Conservation (phyloP, 2,888 invertebrate species). For the Plagiodera versicolora region DNA sequence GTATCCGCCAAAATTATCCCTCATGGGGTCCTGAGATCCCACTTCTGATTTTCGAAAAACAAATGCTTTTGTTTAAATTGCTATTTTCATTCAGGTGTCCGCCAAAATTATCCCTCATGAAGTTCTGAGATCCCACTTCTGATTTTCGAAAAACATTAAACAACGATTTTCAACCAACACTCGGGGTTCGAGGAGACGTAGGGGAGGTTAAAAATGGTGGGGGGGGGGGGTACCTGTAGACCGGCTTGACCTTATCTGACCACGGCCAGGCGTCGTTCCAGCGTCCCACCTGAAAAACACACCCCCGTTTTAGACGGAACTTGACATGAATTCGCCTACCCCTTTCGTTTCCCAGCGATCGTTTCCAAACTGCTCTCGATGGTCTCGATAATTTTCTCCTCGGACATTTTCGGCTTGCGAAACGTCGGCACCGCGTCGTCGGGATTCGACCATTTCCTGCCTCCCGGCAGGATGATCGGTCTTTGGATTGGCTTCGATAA, state of each 20-base stretch:
- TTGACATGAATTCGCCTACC: slow-evolving; percentile 61
- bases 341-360: slow-evolving; percentile 79
- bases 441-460: slow-evolving; percentile 77
- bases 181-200: not conserved
- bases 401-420: slow-evolving; percentile 66
- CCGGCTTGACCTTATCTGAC: slow-evolving; percentile 59
- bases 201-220: not conserved
- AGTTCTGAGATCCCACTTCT: too few species aligned
- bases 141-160: too few species aligned
- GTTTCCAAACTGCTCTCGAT: slow-evolving; percentile 84
- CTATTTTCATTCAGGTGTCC: too few species aligned
- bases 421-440: slow-evolving; percentile 65
- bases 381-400: slow-evolving; percentile 84
- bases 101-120: too few species aligned
- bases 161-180: too few species aligned
- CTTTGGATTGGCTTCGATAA: slow-evolving; percentile 41
- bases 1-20: too few species aligned
- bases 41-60: too few species aligned
- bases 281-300: slow-evolving; percentile 63
- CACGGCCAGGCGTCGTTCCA: slow-evolving; percentile 67
- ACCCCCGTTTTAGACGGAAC: slow-evolving; percentile 30
- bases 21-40: too few species aligned
- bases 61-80: too few species aligned
- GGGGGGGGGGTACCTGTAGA: slow-evolving; percentile 59
- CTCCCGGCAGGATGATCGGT: slow-evolving; percentile 76